A percentile compares a stretch with the other conserved stretches of the same genome.
These are phyloP conservation scores for Drosophila erecta DNA, from an alignment of 1,140 invertebrate species.

Conservation along the genomic window DNA sequence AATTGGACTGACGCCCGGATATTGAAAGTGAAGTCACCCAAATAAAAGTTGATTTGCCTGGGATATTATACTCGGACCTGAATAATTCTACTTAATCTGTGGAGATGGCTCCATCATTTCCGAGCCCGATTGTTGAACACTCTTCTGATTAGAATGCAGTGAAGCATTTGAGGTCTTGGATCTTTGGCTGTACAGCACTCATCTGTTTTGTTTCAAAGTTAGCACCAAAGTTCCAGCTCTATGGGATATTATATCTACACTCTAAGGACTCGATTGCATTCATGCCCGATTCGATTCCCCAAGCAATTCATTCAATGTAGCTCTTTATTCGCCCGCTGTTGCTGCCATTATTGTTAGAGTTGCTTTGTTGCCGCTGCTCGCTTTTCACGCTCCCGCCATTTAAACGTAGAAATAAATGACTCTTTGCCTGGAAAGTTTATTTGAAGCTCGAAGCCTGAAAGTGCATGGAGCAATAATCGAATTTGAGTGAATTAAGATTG, in stretches of 20 bases:
- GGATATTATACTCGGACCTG: conserved; percentile 6
- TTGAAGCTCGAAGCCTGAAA: conserved; percentile 73
- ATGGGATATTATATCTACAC: conserved; percentile 13
- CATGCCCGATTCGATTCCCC: conserved; percentile 20
- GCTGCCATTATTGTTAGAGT: conserved; percentile 47
- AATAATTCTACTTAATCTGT: conserved; percentile 21
- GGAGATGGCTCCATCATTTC: conserved; percentile 16
- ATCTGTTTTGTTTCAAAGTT: background rate
- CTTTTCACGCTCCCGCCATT: conserved; percentile 43
- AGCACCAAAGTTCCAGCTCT: background rate
- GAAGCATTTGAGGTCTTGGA: background rate
- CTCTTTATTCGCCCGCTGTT: conserved; percentile 34
- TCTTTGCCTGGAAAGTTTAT: conserved; percentile 78
- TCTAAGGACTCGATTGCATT: conserved; percentile 6
- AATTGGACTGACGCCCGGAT: conserved; percentile 39
- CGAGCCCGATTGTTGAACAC: conserved; percentile 4
- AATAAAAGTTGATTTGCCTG: conserved; percentile 27
- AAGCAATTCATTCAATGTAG: conserved; percentile 21
- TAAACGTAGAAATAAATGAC: conserved; percentile 81
- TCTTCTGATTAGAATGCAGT: conserved; percentile 6
- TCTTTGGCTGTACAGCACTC: too few relatives aligned
- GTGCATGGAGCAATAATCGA: conserved; percentile 79
- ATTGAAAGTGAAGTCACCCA: conserved; percentile 42
- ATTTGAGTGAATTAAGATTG: conserved; percentile 84
- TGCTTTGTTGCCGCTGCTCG: conserved; percentile 30